Evolutionary conservation across 1,140 invertebrate species (phyloP).

Genomic region (Ptiloglossa arizonensis): DNA sequence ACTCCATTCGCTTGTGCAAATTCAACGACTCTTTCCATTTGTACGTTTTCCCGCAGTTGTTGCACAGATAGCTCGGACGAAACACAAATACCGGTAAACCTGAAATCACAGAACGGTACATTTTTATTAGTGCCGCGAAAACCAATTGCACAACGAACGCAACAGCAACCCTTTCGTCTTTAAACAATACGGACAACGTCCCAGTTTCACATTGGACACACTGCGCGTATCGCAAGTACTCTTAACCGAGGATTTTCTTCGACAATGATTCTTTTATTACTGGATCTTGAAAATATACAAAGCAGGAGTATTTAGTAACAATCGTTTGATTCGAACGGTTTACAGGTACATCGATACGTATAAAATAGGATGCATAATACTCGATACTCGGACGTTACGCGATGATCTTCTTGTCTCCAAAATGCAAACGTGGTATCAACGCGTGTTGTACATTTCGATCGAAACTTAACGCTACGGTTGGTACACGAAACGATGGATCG

Average conservation of each 20-base stretch:
- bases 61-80: slow-evolving; percentile 77
- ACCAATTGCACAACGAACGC: background rate
- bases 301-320: background rate
- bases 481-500: too few relatives aligned
- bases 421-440: too few relatives aligned
- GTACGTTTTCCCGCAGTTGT: slow-evolving; percentile 84
- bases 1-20: slow-evolving; percentile 79
- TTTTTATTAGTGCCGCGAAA: slow-evolving; percentile 21
- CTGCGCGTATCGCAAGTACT: too few relatives aligned
- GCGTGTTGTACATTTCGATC: background rate
- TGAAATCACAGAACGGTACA: slow-evolving; percentile 59
- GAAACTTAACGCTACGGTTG: too few relatives aligned
- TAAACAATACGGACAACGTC: background rate
- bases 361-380: too few relatives aligned
- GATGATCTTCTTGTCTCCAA: too few relatives aligned
- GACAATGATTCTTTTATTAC: slow-evolving; percentile 9
- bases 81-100: slow-evolving; percentile 42
- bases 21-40: slow-evolving; percentile 83
- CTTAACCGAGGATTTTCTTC: too few relatives aligned
- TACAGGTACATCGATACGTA: background rate
- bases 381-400: too few relatives aligned
- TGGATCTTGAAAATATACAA: background rate
- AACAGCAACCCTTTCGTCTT: background rate
- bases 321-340: background rate
- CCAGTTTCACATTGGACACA: background rate